Evolutionary conservation across 2,888 invertebrate species (phyloP), one percentile per base, ranked within the genome.

Genomic region (Drosophila macrospina): DNA sequence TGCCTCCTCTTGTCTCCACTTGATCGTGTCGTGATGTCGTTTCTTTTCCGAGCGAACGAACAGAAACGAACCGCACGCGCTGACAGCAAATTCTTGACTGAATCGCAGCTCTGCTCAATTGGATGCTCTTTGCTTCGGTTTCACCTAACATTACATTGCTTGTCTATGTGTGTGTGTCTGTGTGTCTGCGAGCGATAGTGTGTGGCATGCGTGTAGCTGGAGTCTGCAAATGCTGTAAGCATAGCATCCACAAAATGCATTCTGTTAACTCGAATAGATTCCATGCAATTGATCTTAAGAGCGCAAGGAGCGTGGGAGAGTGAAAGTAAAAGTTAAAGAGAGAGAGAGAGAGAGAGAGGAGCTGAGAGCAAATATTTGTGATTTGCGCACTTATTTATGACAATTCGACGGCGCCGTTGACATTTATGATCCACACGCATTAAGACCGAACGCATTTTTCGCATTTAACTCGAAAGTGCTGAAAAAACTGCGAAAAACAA

Each of bases 111-210:
- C 86, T 78, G 69, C 74, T 69, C 71, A 69, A 73, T 82, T 24
- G 82, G 75, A 88, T 89, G 87, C 88, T 91, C 89, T 83, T 90
- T 81, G 84, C 78, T 78, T 86, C 68, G 64, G 63, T 69, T 44
- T 15, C 16, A 39, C 44, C 44, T 60, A 66, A 69, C 73, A 60
- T 74, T 64, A 55, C 66, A 69, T 7, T 62, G 37, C 6, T 13
- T n/a, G 28, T 44, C 37, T 51, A 48, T 39, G 41, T 30, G 28
- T 26, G 50, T 47, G 47, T 45, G 55, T 52, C 60, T 30, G 44
- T 61, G 48, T 32, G 55, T 51, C n/a, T n/a, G 30, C 16, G 24
- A 48, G 36, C 16, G 34, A n/a, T 16, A 4, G 37, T n/a, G 30
- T 42, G 15, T 39, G 20, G 16, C 15, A 15, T 28, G 26, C 36